Evolutionary conservation across 2,797 vertebrate genomes (phyloP).

Genomic region (Strix occidentalis): DNA sequence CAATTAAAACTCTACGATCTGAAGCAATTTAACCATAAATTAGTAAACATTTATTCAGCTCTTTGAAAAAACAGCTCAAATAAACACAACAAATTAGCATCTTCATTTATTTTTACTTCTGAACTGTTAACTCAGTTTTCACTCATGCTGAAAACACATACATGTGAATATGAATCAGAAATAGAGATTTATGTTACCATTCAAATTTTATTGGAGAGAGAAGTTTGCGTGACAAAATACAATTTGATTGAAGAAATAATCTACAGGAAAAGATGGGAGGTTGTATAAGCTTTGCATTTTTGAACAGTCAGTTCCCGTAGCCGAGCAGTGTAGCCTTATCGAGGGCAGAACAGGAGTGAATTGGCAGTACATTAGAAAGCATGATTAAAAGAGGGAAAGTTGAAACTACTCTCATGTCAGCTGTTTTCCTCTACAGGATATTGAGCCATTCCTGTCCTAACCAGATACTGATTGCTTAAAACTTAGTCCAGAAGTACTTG

Average conservation of each 20-base stretch:
- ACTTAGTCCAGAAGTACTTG: slow-evolving; percentile 80
- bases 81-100: slow-evolving; percentile 5
- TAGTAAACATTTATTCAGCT: slow-evolving; percentile 5
- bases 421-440: slow-evolving; percentile 85
- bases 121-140: neutral
- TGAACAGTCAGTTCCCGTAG: slow-evolving; percentile 73
- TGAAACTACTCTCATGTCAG: slow-evolving; percentile 76
- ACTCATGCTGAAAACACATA: neutral
- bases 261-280: slow-evolving; percentile 69
- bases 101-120: slow-evolving; percentile 13
- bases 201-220: neutral
- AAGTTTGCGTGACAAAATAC: slow-evolving; percentile 56
- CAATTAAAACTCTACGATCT: slow-evolving; percentile 10
- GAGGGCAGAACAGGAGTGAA: slow-evolving; percentile 69
- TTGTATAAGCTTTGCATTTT: slow-evolving; percentile 50
- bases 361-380: slow-evolving; percentile 82
- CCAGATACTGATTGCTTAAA: slow-evolving; percentile 84
- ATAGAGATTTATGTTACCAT: neutral
- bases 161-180: neutral
- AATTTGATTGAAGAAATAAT: slow-evolving; percentile 55
- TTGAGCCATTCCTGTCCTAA: slow-evolving; percentile 82
- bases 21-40: slow-evolving; percentile 36
- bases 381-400: slow-evolving; percentile 79
- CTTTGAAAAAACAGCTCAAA: neutral
- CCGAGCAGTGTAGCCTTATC: slow-evolving; percentile 54